These are phyloP conservation scores for Aleadryas rufinucha DNA, from an alignment of 2,113 vertebrate species.

Conservation along the genomic window DNA sequence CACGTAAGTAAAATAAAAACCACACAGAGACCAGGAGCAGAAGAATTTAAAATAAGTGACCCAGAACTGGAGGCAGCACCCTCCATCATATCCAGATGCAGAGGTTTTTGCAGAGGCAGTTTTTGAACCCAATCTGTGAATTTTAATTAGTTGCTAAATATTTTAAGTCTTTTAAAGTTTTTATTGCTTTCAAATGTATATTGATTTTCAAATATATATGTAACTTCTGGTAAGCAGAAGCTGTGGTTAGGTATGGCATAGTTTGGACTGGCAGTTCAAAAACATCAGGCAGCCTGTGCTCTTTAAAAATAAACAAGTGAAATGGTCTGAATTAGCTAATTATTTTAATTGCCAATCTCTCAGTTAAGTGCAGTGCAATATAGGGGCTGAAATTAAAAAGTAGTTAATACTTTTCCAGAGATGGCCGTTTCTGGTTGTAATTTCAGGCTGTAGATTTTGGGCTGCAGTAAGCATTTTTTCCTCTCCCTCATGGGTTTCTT, in stretches of 20 bases:
- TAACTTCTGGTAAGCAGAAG: neutral
- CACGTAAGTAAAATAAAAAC: neutral
- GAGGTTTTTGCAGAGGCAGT: neutral
- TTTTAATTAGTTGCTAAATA: neutral
- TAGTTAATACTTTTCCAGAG: neutral
- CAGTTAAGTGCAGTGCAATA: neutral
- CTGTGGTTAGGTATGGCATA: neutral
- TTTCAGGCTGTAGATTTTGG: neutral
- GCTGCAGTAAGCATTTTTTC: neutral
- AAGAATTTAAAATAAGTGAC: neutral
- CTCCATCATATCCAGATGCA: neutral
- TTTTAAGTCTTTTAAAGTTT: neutral
- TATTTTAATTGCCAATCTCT: neutral
- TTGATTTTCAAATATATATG: neutral
- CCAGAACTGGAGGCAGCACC: neutral
- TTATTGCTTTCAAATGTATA: neutral
- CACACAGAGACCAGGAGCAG: neutral
- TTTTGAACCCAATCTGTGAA: neutral
- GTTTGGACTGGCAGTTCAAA: neutral
- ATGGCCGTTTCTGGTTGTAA: neutral
- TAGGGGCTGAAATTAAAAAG: neutral
- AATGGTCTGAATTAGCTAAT: neutral
- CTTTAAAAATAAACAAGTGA: neutral
- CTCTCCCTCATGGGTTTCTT: neutral
- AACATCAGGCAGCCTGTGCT: neutral